phyloP scores from a whole-genome alignment of 1,140 invertebrate genomes.

The Heliconius congener region DNA sequence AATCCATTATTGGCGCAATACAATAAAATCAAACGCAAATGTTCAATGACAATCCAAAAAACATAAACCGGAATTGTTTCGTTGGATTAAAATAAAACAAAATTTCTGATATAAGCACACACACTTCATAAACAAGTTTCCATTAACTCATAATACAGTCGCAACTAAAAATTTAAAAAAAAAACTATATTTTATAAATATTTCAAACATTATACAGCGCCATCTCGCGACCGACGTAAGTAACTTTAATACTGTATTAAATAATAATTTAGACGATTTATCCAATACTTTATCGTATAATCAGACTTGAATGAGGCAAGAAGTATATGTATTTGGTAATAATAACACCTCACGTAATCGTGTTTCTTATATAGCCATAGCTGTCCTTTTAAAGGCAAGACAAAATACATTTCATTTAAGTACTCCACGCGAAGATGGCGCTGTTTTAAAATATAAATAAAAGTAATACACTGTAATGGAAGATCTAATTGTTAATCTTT shows the following conservation, averaged over 20 bases:
- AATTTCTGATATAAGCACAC: conserved; percentile 70
- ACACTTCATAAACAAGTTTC: conserved; percentile 64
- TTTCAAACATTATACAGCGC: conserved; percentile 14
- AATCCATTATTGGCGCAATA: background rate
- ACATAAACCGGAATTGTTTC: conserved; percentile 50
- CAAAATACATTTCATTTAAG: background rate
- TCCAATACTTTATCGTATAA: conserved; percentile 5
- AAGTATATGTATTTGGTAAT: conserved; percentile 2
- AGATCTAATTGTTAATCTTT: background rate
- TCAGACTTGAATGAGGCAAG: conserved; percentile 36
- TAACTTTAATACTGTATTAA: background rate
- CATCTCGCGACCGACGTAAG: conserved; percentile 27
- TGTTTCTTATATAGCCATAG: background rate
- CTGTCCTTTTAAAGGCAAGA: conserved; percentile 13
- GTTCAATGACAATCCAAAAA: conserved; percentile 54
- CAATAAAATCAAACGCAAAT: conserved; percentile 1
- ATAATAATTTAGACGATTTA: conserved; percentile 14
- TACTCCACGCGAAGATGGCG: background rate
- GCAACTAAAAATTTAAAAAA: conserved; percentile 45
- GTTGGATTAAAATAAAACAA: conserved; percentile 46
- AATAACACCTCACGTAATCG: background rate
- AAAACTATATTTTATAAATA: conserved; percentile 18
- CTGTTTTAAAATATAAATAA: background rate
- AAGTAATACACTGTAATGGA: background rate
- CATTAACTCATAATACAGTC: conserved; percentile 36